Base-by-base conservation (phyloP, 1,140 invertebrate genomes). In the Habropoda laboriosa region DNA sequence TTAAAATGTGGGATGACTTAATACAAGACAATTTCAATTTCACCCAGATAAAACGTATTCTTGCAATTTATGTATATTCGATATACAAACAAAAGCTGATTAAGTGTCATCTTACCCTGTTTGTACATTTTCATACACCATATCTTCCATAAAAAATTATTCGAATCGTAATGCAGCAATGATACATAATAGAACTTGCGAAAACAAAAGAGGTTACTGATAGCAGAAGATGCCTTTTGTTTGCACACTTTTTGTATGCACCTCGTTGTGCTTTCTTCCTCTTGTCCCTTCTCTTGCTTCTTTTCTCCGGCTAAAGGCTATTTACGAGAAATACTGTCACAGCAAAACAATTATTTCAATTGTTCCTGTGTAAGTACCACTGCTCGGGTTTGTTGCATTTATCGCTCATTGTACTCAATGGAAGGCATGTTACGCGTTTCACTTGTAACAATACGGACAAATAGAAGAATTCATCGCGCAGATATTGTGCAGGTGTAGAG, bases 101-200 rank as follows among this genome's bases (percentile, higher is more conserved):
- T 47, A 12, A 45, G 38, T 47, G 53, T 21, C 24, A 13, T 10
- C 63, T 42, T 42, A 38, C n/a, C 47, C 12, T 61, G 47, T 16
- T 74, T 55, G 63, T 68, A 74, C 80, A 83, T 57, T 83, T 47
- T 66, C 13, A 32, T 30, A 8, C 42, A 5, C n/a, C 27, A 38
- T 64, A 18, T 12, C 42, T 32, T 81, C 68, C 83, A 82, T 86
- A 86, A 77, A 81, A 74, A 78, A 86, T 86, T 86, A 81, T 75
- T 78, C 73, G 76, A n/a, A 84, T 57, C 30, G 58, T 80, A 66
- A 55, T 67, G 10, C 21, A n/a, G 45, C n/a, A 51, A 5, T 21
- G 35, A n/a, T n/a, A n/a, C n/a, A n/a, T n/a, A n/a, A n/a, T n/a
- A n/a, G n/a, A n/a, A n/a, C n/a, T n/a, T n/a, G n/a, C n/a, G n/a